Evolutionary conservation across 2,888 invertebrate species (phyloP), one percentile per base, ranked within the genome.

Genomic region (Cremastinae sp.): DNA sequence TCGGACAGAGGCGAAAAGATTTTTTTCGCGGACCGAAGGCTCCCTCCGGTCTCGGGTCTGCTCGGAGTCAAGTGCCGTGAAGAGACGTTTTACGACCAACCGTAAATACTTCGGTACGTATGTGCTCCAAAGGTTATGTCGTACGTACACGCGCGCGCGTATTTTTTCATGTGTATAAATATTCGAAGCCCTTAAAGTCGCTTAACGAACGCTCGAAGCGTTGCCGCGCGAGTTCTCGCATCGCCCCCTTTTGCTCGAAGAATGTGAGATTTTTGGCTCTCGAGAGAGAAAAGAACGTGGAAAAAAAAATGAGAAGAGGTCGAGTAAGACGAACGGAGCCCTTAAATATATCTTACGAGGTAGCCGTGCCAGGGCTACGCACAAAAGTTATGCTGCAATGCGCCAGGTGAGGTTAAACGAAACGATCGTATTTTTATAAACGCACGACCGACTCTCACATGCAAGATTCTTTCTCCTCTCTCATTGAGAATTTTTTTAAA

Each of bases 11-110:
- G 45, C 51, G 53, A 34, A 54, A 58, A 54, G 41, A n/a, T 61
- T 69, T 22, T 73, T 51, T 73, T 69, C 54, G 45, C 41, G 64
- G 34, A 18, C 38, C 70, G 56, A 38, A 58, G 62, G 41, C 53
- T 43, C 36, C 38, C 36, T 66, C 49, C 22, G 4, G 41, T 41
- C 45, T 8, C 41, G 38, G 68, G 71, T 72, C 75, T n/a, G n/a
- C n/a, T 68, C 68, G 59, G 68, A 78, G 78, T 78, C 76, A 74
- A 77, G 72, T 75, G 72, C 74, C 75, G 75, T 75, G 66, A 75
- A 78, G 74, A 62, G 77, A 78, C 75, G 75, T 77, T 78, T 80
- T 75, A 80, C 73, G 79, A 80, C 71, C 59, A 66, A 53, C 75
- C 70, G 71, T 79, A 79, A 80, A 79, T 75, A 79, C 76, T 59